phyloP scores from a whole-genome alignment of 2,113 vertebrate genomes.

The Myrmophylax atrothorax region DNA sequence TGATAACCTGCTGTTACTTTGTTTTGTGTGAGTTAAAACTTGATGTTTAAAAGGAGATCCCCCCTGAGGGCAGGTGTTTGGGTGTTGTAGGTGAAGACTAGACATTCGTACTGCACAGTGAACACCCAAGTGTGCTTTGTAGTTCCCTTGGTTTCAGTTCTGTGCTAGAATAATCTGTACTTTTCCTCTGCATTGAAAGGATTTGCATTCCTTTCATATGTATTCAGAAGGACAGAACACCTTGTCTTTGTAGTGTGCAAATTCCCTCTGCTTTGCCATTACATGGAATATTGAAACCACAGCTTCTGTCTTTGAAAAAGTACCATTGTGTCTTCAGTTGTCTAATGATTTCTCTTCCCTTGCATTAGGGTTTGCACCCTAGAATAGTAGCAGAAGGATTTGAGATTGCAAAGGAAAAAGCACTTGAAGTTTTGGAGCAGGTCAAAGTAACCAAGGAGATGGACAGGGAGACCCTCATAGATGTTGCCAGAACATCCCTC shows the following conservation, averaged over 20 bases:
- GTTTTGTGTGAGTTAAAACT: background rate
- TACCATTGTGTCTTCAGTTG: accelerated
- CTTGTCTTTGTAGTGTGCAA: background rate
- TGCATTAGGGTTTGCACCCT: constrained; percentile 90
- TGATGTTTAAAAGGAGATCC: background rate
- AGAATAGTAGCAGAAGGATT: constrained; percentile 95
- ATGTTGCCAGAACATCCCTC: constrained; percentile 93
- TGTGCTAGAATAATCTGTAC: constrained; percentile 80
- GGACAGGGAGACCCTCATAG: constrained; percentile 90
- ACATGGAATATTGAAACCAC: background rate
- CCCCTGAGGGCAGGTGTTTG: background rate
- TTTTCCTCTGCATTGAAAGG: constrained; percentile 83
- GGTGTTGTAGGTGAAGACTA: background rate
- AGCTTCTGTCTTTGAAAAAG: background rate
- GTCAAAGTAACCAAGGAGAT: constrained; percentile 91
- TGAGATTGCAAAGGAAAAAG: constrained; percentile 92
- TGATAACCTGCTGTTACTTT: background rate
- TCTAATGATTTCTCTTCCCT: background rate
- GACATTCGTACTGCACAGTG: constrained; percentile 46
- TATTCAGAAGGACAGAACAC: constrained; percentile 84
- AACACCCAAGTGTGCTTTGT: constrained; percentile 80
- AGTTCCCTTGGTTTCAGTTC: constrained; percentile 76
- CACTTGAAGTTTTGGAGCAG: constrained; percentile 89
- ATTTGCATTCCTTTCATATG: constrained; percentile 72
- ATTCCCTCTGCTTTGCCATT: accelerated